Conservation (phyloP, 1,140 invertebrate genomes). For the Tribolium castaneum region DNA sequence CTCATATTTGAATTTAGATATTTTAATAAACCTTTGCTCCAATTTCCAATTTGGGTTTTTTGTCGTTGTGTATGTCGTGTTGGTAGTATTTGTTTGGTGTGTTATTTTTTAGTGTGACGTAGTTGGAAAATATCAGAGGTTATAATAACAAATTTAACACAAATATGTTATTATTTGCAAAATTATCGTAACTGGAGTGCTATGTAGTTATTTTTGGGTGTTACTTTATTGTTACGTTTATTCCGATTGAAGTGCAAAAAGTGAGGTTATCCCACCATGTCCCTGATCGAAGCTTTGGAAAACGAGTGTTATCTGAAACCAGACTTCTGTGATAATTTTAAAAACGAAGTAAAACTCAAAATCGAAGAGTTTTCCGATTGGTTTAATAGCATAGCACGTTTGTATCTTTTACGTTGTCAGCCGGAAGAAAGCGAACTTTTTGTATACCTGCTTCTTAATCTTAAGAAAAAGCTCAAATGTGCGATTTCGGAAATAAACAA, state of each 20-base stretch:
- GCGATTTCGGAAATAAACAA: conserved; percentile 45
- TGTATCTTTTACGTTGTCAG: conserved; percentile 41
- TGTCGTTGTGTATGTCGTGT: neutral
- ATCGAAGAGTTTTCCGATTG: conserved; percentile 47
- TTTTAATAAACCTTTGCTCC: conserved; percentile 13
- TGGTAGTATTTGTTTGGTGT: neutral
- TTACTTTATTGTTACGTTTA: neutral
- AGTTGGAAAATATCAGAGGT: neutral
- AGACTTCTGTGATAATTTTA: neutral
- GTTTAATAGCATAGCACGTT: conserved; percentile 44
- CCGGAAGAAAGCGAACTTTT: conserved; percentile 36
- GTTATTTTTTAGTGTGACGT: neutral
- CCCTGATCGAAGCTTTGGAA: conserved; percentile 18
- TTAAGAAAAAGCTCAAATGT: conserved; percentile 48
- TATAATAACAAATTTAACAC: neutral
- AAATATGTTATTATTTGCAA: neutral
- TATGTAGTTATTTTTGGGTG: neutral
- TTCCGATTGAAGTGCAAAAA: neutral
- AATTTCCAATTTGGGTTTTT: neutral
- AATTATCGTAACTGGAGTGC: neutral
- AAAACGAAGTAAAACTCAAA: conserved; percentile 33
- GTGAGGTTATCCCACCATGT: conserved; percentile 8
- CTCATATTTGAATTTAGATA: conserved; percentile 24
- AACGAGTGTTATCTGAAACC: conserved; percentile 9
- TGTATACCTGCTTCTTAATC: conserved; percentile 39